phyloP scores from a whole-genome alignment of 2,888 invertebrate genomes.

The Thalpophila matura region DNA sequence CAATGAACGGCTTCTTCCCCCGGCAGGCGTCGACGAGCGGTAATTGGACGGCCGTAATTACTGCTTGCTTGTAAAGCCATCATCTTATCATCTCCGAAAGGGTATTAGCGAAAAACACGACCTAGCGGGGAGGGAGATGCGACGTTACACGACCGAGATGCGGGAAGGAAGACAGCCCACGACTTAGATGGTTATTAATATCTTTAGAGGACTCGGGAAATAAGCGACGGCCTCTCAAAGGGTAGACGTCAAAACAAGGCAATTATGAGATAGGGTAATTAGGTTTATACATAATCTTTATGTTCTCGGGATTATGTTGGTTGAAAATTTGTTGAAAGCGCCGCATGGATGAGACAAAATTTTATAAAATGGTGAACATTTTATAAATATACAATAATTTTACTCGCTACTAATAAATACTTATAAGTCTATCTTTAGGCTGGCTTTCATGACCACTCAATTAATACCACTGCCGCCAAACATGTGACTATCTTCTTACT shows the following conservation, averaged over 20 bases:
- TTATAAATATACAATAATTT: slow-evolving; percentile 12
- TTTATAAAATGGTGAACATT: slow-evolving; percentile 12
- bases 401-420: neutral
- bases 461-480: neutral
- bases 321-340: slow-evolving; percentile 55
- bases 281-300: slow-evolving; percentile 85
- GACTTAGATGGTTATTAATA: slow-evolving; percentile 89
- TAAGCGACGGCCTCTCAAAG: slow-evolving; percentile 86
- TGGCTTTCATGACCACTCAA: neutral
- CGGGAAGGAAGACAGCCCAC: slow-evolving; percentile 81
- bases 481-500: no score
- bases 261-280: slow-evolving; percentile 89
- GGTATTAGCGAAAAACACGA: slow-evolving; percentile 89
- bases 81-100: slow-evolving; percentile 88
- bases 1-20: slow-evolving; percentile 75
- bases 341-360: slow-evolving; percentile 23
- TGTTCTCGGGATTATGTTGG: slow-evolving; percentile 72
- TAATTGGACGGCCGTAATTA: slow-evolving; percentile 89
- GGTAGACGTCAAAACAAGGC: slow-evolving; percentile 89
- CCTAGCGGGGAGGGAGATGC: slow-evolving; percentile 67
- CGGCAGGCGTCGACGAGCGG: slow-evolving; percentile 72
- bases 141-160: slow-evolving; percentile 70
- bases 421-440: neutral
- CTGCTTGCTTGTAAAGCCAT: slow-evolving; percentile 89
- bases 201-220: slow-evolving; percentile 85